phyloP scores from a whole-genome alignment of 2,888 invertebrate species.

The Periphyllus acericola region DNA sequence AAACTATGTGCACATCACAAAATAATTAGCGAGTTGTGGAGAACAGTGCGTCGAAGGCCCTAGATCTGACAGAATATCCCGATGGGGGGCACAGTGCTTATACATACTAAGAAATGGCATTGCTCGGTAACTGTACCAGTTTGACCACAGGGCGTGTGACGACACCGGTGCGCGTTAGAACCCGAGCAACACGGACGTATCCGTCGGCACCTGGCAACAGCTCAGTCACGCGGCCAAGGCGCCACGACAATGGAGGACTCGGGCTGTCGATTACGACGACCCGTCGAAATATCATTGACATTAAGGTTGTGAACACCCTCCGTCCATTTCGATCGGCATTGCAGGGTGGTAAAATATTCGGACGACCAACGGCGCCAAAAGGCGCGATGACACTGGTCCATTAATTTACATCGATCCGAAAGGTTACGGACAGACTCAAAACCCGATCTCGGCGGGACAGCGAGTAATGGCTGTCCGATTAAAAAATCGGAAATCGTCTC shows the following conservation, averaged over 20 bases:
- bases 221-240: not conserved
- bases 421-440: too few relatives aligned
- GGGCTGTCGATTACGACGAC: not conserved
- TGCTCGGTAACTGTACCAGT: not conserved
- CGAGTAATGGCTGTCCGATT: too few relatives aligned
- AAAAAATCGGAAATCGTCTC: too few relatives aligned
- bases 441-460: too few relatives aligned
- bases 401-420: too few relatives aligned
- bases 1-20: too few relatives aligned
- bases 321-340: not conserved
- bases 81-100: too few relatives aligned
- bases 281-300: constrained; percentile 3
- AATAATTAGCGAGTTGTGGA: too few relatives aligned
- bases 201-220: not conserved
- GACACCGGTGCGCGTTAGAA: not conserved
- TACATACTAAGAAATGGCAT: not conserved
- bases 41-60: too few relatives aligned
- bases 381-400: too few relatives aligned
- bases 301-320: not conserved
- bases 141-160: not conserved
- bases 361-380: too few relatives aligned
- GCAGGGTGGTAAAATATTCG: not conserved
- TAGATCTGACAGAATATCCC: too few relatives aligned
- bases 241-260: not conserved
- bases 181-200: not conserved